Conservation (phyloP, 2,888 invertebrate genomes). For the Epinotia brunnichana region DNA sequence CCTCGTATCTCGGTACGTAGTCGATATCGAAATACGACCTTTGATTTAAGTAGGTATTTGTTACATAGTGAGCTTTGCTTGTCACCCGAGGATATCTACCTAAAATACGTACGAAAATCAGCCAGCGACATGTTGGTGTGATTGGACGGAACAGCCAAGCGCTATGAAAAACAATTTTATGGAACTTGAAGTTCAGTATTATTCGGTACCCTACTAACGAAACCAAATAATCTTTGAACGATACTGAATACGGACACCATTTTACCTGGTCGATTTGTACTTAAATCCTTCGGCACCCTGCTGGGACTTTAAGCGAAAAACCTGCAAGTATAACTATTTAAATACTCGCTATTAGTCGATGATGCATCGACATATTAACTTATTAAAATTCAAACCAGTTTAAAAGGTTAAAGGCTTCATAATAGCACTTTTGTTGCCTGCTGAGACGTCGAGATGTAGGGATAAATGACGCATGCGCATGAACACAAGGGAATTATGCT, state of each 20-base stretch:
- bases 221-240: not conserved
- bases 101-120: no score
- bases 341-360: conserved; percentile 63
- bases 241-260: conserved; percentile 67
- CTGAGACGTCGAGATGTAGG: conserved; percentile 65
- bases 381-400: conserved; percentile 78
- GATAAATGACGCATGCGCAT: conserved; percentile 66
- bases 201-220: not conserved
- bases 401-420: conserved; percentile 77
- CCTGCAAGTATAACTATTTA: conserved; percentile 71
- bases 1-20: no score
- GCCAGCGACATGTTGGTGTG: no score
- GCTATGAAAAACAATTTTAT: no score
- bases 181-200: no score
- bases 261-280: conserved; percentile 64
- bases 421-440: conserved; percentile 71
- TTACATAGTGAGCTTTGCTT: no score
- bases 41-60: no score
- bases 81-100: no score
- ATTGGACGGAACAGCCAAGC: no score
- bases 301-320: conserved; percentile 71
- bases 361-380: conserved; percentile 80
- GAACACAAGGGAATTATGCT: conserved; percentile 59
- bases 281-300: conserved; percentile 65
- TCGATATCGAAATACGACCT: no score